phyloP scores from a whole-genome alignment of 2,113 vertebrate genomes.

The Sturnus vulgaris region DNA sequence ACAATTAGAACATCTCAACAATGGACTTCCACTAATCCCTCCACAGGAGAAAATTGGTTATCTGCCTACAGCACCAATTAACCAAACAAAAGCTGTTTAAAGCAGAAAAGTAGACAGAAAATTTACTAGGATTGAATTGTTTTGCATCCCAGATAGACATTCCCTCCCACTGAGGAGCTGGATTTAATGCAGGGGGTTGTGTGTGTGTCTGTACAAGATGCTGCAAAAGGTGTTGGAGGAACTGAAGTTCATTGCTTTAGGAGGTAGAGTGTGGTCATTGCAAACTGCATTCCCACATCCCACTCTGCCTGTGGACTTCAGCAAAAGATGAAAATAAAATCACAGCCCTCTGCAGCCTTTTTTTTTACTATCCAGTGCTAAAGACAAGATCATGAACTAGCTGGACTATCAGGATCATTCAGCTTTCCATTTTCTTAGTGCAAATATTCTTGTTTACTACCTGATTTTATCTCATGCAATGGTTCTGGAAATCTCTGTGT shows the following conservation, averaged over 20 bases:
- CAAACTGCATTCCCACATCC: background rate
- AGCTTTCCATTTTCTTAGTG: background rate
- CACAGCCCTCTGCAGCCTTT: background rate
- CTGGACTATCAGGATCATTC: background rate
- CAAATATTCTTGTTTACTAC: background rate
- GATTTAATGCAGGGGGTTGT: background rate
- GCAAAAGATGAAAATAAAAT: background rate
- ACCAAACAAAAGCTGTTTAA: conserved; percentile 13
- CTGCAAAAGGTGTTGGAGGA: background rate
- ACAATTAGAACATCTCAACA: conserved; percentile 17
- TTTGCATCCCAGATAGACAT: background rate
- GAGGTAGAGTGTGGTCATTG: background rate
- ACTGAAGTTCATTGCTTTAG: background rate
- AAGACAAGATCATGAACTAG: background rate
- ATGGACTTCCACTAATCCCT: conserved; percentile 4
- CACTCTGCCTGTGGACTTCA: background rate
- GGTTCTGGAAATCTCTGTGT: background rate
- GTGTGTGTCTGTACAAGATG: background rate
- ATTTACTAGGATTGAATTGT: background rate
- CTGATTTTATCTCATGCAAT: background rate
- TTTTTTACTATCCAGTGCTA: background rate
- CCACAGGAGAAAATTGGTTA: conserved; percentile 7
- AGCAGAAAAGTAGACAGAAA: conserved; percentile 8
- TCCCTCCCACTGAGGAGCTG: background rate
- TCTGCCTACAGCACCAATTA: conserved; percentile 7